Conservation (phyloP, 2,888 invertebrate species). For the Amaurobius ferox region DNA sequence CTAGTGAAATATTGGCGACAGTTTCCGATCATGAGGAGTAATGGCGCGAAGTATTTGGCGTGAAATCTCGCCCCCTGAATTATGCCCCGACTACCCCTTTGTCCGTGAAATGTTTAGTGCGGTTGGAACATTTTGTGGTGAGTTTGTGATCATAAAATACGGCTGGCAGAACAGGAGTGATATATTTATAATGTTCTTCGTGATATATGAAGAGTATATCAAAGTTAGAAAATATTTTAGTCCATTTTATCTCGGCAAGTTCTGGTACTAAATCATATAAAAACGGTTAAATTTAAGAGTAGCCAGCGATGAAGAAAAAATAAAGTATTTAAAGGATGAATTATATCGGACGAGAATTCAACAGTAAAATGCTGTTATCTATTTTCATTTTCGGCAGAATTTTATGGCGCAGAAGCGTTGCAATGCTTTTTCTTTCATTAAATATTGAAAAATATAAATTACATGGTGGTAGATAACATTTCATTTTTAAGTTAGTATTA, state of each 20-base stretch:
- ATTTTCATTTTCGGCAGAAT: too few relatives aligned
- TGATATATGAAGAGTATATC: background rate
- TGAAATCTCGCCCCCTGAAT: constrained; percentile 9
- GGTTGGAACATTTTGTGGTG: background rate
- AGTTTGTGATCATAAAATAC: constrained; percentile 12
- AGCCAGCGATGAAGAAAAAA: too few relatives aligned
- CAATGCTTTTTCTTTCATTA: too few relatives aligned
- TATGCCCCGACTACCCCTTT: constrained; percentile 1
- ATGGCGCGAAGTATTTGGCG: constrained; percentile 5
- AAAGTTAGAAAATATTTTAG: background rate
- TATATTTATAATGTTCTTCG: background rate
- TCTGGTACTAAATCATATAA: background rate
- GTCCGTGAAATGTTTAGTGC: constrained; percentile 12
- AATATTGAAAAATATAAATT: too few relatives aligned
- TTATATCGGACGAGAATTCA: too few relatives aligned
- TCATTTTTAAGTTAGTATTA: too few relatives aligned
- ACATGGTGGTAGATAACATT: too few relatives aligned
- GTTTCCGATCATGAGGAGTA: constrained; percentile 8
- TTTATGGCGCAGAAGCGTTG: too few relatives aligned
- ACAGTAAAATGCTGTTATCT: too few relatives aligned
- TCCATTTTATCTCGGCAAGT: background rate
- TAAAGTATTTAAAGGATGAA: too few relatives aligned
- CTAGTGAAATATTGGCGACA: constrained; percentile 1
- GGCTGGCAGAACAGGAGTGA: background rate
- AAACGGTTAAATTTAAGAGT: background rate